Evolutionary conservation across 2,113 vertebrate genomes (phyloP).

Genomic region (Ochotona curzoniae): DNA sequence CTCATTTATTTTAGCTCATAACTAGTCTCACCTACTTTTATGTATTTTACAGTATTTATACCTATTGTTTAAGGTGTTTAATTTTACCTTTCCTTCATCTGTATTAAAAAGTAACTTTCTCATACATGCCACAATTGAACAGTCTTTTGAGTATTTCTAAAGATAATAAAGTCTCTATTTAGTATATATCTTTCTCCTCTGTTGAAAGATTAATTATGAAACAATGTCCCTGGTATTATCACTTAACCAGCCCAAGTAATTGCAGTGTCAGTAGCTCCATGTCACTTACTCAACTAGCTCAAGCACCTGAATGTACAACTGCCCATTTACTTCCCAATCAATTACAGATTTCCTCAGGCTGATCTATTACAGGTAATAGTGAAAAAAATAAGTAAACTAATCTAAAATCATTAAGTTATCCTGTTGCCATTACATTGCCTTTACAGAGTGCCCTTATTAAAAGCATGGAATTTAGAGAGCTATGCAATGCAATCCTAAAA

Average conservation of each 20-base stretch:
- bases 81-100: background rate
- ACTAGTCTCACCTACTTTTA: background rate
- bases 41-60: background rate
- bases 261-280: slow-evolving; percentile 62
- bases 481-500: slow-evolving; percentile 73
- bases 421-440: slow-evolving; percentile 64
- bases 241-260: slow-evolving; percentile 61
- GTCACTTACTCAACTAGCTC: slow-evolving; percentile 72
- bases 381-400: slow-evolving; percentile 76
- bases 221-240: background rate
- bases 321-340: slow-evolving; percentile 80
- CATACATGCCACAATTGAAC: background rate
- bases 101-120: background rate
- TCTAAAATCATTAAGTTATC: slow-evolving; percentile 72
- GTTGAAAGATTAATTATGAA: background rate
- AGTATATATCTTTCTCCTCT: background rate
- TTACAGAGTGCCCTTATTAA: slow-evolving; percentile 76
- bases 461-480: slow-evolving; percentile 73
- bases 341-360: slow-evolving; percentile 80
- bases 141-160: background rate
- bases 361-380: slow-evolving; percentile 77
- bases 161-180: background rate
- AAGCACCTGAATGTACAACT: slow-evolving; percentile 78
- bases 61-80: background rate
- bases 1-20: background rate